Conservation (phyloP, 1,140 invertebrate species). For the Akabosia matsudoensis region DNA sequence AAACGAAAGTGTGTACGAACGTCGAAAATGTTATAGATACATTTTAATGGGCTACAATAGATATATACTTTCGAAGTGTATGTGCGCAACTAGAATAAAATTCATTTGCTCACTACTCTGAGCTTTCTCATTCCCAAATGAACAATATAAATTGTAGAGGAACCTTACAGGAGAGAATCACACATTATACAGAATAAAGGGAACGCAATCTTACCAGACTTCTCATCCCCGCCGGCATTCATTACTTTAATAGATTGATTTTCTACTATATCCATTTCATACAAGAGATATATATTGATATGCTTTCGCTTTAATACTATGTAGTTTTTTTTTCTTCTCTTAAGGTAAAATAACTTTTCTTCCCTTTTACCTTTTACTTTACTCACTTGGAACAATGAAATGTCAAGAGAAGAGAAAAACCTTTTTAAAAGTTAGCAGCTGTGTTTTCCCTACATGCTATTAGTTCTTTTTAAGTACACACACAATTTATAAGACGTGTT, state of each 20-base stretch:
- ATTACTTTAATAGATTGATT: constrained; percentile 19
- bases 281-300: too few species aligned
- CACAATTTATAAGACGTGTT: not conserved
- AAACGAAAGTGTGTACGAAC: not conserved
- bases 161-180: not conserved
- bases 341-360: too few species aligned
- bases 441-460: not conserved
- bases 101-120: not conserved
- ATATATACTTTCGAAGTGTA: too few species aligned
- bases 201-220: not conserved
- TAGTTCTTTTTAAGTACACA: constrained; percentile 14
- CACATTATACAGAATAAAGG: not conserved
- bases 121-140: not conserved
- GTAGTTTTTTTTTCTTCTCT: too few species aligned
- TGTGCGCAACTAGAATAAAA: too few species aligned
- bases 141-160: constrained; percentile 9
- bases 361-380: not conserved
- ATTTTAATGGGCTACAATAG: too few species aligned
- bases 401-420: not conserved
- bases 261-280: not conserved
- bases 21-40: not conserved
- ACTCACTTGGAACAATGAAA: not conserved
- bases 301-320: too few species aligned
- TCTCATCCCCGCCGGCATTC: constrained; percentile 11
- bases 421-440: not conserved